Evolutionary conservation across 2,797 vertebrate species (phyloP).

Genomic region (Apogon hyalosoma): DNA sequence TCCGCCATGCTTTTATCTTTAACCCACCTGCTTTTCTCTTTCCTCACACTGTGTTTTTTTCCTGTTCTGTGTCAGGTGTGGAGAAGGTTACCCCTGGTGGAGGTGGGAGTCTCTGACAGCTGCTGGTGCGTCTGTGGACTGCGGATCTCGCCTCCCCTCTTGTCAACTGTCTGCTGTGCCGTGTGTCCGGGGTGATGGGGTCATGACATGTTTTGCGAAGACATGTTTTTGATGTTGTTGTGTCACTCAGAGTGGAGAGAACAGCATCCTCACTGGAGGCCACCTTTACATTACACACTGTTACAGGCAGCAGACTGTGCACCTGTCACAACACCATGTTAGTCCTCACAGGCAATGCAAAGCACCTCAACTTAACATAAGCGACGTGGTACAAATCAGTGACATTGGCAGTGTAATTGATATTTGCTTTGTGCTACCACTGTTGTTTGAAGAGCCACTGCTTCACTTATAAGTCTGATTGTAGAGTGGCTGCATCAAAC

Average conservation of each 20-base stretch:
- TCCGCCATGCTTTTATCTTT: constrained; percentile 7
- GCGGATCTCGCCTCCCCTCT: constrained; percentile 24
- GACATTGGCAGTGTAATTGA: not conserved
- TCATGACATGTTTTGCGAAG: constrained; percentile 55
- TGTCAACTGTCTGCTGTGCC: constrained; percentile 63
- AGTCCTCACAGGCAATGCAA: constrained; percentile 4
- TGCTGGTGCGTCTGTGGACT: constrained; percentile 33
- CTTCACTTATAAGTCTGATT: constrained; percentile 21
- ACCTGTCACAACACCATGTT: constrained; percentile 32
- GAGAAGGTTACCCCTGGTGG: constrained; percentile 19
- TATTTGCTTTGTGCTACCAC: constrained; percentile 13
- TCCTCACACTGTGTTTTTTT: constrained; percentile 15
- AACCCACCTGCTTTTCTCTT: constrained; percentile 19
- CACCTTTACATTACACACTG: constrained; percentile 31
- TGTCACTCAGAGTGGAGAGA: constrained; percentile 64
- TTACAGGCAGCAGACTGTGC: constrained; percentile 17
- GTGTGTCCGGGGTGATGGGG: constrained; percentile 55
- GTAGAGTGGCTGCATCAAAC: constrained; percentile 5
- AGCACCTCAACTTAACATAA: constrained; percentile 2
- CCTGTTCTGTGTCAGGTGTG: constrained; percentile 43
- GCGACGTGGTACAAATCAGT: constrained; percentile 13
- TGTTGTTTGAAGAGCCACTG: constrained; percentile 9
- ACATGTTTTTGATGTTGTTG: constrained; percentile 75
- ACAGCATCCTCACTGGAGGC: constrained; percentile 28
- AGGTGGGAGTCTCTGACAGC: constrained; percentile 62